Conservation (phyloP, 2,113 vertebrate species). For the Galeopterus variegatus region DNA sequence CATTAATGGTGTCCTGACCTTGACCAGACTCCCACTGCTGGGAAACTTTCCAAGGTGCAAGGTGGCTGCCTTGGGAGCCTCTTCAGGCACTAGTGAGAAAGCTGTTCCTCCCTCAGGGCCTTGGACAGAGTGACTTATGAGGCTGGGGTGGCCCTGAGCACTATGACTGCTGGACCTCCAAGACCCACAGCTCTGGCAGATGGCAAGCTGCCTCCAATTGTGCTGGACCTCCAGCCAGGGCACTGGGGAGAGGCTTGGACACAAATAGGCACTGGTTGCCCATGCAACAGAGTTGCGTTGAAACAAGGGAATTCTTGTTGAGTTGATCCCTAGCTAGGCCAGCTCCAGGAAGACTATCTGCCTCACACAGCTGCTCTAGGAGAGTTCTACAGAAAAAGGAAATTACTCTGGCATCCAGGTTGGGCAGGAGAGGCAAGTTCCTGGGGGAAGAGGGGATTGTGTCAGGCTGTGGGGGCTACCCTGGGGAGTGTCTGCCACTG, state of each 20-base stretch:
- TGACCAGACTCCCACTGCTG: neutral
- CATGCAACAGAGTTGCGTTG: neutral
- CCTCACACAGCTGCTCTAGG: neutral
- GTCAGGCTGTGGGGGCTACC: neutral
- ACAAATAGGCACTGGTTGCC: neutral
- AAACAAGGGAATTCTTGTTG: slow-evolving; percentile 27
- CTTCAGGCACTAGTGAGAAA: neutral
- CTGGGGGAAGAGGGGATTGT: neutral
- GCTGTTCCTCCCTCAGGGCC: neutral
- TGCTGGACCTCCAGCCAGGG: neutral
- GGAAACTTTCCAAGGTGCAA: neutral
- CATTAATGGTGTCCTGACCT: slow-evolving; percentile 10
- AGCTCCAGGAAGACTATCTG: slow-evolving; percentile 4
- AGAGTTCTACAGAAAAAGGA: neutral
- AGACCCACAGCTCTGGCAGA: neutral
- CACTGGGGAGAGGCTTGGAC: neutral
- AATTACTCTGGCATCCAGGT: neutral
- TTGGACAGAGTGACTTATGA: slow-evolving; percentile 9
- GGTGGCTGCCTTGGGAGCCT: neutral
- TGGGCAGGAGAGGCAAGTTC: neutral
- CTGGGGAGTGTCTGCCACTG: neutral
- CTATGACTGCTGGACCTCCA: neutral
- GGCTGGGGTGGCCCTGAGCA: neutral
- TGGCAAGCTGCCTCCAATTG: neutral
- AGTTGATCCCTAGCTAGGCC: neutral